Base-by-base conservation (phyloP, 1,140 invertebrate species). In the Bursaphelenchus mucronatus region DNA sequence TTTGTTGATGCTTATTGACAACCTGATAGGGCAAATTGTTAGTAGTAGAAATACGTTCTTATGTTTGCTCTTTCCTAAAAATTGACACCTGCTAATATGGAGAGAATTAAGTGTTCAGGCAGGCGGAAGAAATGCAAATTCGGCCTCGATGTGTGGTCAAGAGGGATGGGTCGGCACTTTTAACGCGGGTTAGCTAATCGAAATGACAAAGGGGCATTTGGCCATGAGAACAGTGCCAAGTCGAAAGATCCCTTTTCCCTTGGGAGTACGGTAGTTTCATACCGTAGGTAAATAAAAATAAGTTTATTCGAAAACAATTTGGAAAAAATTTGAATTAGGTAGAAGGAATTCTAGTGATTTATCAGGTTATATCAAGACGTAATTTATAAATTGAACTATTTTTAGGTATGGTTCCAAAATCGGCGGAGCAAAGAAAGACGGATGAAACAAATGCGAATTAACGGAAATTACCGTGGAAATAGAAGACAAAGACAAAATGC, bases 341-440 rank as follows among this genome's bases (percentile, higher is more conserved):
- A 45, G 66, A 17, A 30, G 40, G 7, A 15, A 17, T n/a, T 61
- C 44, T 6, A 15, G 11, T 6, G 40, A 2, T 49, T 6, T 49
- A 3, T 49, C 19, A 49, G 47, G 6, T n/a, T 3, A n/a, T 43
- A 45, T 63, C 4, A 0, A 21, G 8, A 21, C 30, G 7, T 51
- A 41, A 3, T 15, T 51, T 47, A 3, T 47, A 41, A 15, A 19
- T 5, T 67, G 47, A 15, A 5, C 53, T 4, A 44, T 55, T 66
- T 76, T 8, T 75, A 87, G 94, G 94, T 76, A 43, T 87, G 86
- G 86, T 87, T 87, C 73, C 86, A 87, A 81, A 87, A 87, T 74
- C 80, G 86, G 39, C 79, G 86, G 40, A 86, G 85, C 58, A 87
- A 87, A 76, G 86, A 87, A 79, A 72, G 86, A 11, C 78, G 86